phyloP scores from a whole-genome alignment of 2,113 vertebrate genomes.

The Aegotheles bennettii region DNA sequence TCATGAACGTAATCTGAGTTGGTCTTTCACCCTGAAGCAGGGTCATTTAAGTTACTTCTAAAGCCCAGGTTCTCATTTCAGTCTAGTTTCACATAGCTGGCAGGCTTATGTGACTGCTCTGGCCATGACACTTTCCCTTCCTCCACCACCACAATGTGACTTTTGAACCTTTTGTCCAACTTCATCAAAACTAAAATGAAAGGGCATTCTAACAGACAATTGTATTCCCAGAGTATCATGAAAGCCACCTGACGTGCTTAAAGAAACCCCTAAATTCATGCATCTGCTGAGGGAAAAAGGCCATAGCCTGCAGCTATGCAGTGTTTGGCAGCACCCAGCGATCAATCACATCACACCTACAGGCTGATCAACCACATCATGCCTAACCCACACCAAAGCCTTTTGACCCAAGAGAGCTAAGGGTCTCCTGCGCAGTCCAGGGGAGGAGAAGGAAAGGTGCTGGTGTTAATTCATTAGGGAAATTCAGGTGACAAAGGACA shows the following conservation, averaged over 20 bases:
- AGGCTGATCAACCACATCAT: neutral
- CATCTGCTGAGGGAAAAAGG: neutral
- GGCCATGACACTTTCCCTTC: neutral
- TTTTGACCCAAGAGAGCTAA: neutral
- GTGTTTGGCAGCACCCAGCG: neutral
- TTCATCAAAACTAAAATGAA: neutral
- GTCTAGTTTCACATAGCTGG: neutral
- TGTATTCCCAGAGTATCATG: neutral
- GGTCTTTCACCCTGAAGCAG: neutral
- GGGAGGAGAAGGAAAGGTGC: neutral
- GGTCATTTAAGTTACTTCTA: neutral
- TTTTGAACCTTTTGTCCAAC: neutral
- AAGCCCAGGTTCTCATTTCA: constrained; percentile 11
- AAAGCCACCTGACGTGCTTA: neutral
- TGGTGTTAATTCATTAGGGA: neutral
- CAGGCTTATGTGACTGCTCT: neutral
- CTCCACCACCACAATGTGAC: neutral
- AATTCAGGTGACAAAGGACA: neutral
- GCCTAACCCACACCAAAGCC: neutral
- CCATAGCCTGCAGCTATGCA: neutral
- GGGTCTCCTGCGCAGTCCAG: neutral
- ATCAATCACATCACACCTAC: too few relatives aligned
- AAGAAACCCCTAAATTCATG: neutral
- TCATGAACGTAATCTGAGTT: neutral
- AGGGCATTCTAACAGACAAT: neutral